Base-by-base conservation (phyloP, 1,140 invertebrate genomes). In the Pararge aegeria region DNA sequence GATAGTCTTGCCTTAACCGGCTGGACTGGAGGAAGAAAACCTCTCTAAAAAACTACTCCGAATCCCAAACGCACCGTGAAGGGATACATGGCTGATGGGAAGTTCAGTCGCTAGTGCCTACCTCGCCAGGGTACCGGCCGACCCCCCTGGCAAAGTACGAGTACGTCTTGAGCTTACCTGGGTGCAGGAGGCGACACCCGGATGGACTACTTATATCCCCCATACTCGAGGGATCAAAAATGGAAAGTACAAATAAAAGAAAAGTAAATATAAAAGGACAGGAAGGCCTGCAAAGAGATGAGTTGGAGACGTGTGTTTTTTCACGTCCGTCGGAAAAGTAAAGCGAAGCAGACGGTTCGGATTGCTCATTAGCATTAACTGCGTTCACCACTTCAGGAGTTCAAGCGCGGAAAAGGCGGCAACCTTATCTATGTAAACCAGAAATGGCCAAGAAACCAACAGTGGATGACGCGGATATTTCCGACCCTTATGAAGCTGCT, bases 11-110 rank as follows among this genome's bases (percentile, higher is more conserved):
- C 24, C 51, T 53, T 53, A 37, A 40, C 34, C 19, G 30, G 51
- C 51, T 34, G 34, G 34, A 37, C 30, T 37, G 34, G 30, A 53
- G 51, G 51, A 53, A 53, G 51, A 53, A 40, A 38, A 53, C 19
- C 34, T 53, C 51, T 40, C 20, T 40, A 40, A 53, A 53, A 53
- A 53, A 18, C n/a, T 20, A 30, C 51, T 34, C 51, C 18, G 5
- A 49, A 49, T 37, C 37, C 30, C 21, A 42, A 55, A 38, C 37
- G 37, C 52, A 55, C 37, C 52, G 37, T 15, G 52, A 55, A 20
- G 52, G 38, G 37, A 50, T 55, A 38, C 37, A 42, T 55, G 37
- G 38, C 52, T 42, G 52, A 55, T 27, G 52, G 52, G 52, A 16
- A 10, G 52, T 27, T 55, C 52, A 55, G 37, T 55, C 21, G 5